Evolutionary conservation across 2,888 invertebrate species (phyloP), one percentile per base, ranked within the genome.

Genomic region (Dasypolia templi): DNA sequence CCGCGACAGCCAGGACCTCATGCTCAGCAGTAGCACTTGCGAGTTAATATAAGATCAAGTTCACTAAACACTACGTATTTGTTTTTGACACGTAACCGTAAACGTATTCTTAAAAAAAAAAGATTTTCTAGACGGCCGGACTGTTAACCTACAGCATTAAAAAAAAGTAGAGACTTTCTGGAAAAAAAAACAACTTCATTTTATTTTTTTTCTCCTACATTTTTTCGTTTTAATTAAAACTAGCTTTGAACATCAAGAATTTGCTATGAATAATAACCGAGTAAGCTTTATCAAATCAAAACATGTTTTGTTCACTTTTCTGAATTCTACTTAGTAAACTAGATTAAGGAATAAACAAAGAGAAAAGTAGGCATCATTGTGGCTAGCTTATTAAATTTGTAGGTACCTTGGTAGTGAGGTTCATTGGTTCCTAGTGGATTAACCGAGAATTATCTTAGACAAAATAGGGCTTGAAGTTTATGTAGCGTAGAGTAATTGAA

Each of bases 241-340:
- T 51, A 35, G 14, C 42, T 5, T 19, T 53, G 58, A 62, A 39
- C 14, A 51, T 51, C 56, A 59, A 39, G 19, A 35, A 70, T 73
- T 65, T 74, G 46, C 59, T 12, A 67, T 84, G 85, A 82, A 81
- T 81, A 82, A 77, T 74, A 77, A 84, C 14, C 42, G 29, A 55
- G 22, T 68, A 44, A 35, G 35, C 65, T 55, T 64, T 49, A 77
- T 65, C 49, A 56, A 70, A 72, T 72, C 64, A 77, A 72, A 84
- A 84, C 74, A 81, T 81, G 85, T 84, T 82, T 83, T 84, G 67
- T 66, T 66, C 68, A 49, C 12, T 71, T 70, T 70, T 61, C 32
- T 66, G 53, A 74, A 77, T 35, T 70, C 44, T 61, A 26, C 42
- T 62, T 62, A 32, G 69, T 72, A 81, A 84, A 70, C 72, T 72